Percentiles rank a stretch among this genome's conserved stretches.
Evolutionary conservation across 2,113 vertebrate species (phyloP).

Genomic region (Sarotherodon lohbergeri): DNA sequence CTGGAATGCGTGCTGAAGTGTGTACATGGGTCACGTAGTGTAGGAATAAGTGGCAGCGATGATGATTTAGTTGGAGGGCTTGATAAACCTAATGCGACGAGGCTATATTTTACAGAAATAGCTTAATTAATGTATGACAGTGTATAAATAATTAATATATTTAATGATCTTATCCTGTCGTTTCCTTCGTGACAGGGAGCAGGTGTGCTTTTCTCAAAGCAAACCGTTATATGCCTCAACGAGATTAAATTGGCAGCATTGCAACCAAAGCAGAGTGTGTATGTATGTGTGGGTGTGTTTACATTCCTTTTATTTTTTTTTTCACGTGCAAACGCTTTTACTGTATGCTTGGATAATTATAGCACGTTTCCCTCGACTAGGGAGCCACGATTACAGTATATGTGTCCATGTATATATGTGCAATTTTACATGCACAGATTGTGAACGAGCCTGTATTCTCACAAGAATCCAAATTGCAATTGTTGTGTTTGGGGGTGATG

Average conservation of each 20-base stretch:
- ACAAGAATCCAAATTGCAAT: constrained; percentile 9
- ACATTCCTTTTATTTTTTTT: not conserved
- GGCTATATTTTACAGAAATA: not conserved
- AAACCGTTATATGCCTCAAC: not conserved
- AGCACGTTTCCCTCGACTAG: not conserved
- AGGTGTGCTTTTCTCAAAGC: constrained; percentile 37
- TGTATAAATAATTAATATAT: not conserved
- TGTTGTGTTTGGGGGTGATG: constrained; percentile 37
- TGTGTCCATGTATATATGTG: not conserved
- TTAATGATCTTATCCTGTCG: not conserved
- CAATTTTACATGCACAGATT: not conserved
- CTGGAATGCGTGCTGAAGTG: not conserved
- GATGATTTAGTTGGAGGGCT: not conserved
- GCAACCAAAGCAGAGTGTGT: not conserved
- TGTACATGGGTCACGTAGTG: not conserved
- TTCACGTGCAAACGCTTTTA: not conserved
- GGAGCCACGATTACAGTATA: not conserved
- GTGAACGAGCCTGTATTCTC: not conserved
- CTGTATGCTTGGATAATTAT: not conserved
- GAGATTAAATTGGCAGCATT: not conserved
- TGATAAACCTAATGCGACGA: not conserved
- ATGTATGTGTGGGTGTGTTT: not conserved
- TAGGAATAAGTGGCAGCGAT: not conserved
- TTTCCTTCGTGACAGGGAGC: not conserved
- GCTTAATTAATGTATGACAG: not conserved